Base-by-base conservation (phyloP, 2,113 vertebrate species). In the Trinectes maculatus region DNA sequence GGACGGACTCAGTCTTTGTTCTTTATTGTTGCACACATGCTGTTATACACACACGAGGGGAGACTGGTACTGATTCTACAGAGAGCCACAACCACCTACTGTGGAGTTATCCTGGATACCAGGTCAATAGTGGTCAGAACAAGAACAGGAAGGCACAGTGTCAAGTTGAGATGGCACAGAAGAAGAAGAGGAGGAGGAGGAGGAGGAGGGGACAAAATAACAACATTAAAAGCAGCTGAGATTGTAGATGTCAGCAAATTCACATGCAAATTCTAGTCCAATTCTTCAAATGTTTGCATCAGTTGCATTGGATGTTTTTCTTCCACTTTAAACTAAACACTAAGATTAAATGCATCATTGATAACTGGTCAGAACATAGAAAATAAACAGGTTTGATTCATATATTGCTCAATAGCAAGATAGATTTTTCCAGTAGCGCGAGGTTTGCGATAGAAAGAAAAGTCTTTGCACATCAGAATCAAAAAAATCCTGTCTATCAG, bases 1-100 rank as follows among this genome's bases (percentile, higher is more conserved):
- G 22, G 0, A 48, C 56, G 10, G 66, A 70, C n/a, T 81, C 68
- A 79, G 40, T 79, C 55, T 84, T 82, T 80, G 51, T 56, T 80
- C 52, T 90, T 90, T 89, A 89, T 88, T 90, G 84, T 87, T 90
- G 67, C 80, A 83, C 79, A 90, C 90, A 91, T 92, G 90, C 89
- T 78, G 76, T 84, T 86, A 73, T 86, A 89, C 76, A 90, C 77
- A 90, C 77, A 84, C 36, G 10, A 66, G 77, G 71, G 83, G 40
- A 83, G 59, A 85, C 60, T 24, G 51, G 62, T 71, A 68, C 61
- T 70, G 63, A 80, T 84, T 77, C 80, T 84, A 83, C 74, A 77
- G 66, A 75, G 78, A 86, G 79, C 68, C 73, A 87, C 64, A 67
- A 83, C 85, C 82, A 88, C 81, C 83, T 71, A 79, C 59, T 80